A percentile compares a stretch with the other conserved stretches of the same genome.
These are phyloP conservation scores for Barypeithes pellucidus DNA, from an alignment of 2,888 invertebrate genomes.

Conservation along the genomic window DNA sequence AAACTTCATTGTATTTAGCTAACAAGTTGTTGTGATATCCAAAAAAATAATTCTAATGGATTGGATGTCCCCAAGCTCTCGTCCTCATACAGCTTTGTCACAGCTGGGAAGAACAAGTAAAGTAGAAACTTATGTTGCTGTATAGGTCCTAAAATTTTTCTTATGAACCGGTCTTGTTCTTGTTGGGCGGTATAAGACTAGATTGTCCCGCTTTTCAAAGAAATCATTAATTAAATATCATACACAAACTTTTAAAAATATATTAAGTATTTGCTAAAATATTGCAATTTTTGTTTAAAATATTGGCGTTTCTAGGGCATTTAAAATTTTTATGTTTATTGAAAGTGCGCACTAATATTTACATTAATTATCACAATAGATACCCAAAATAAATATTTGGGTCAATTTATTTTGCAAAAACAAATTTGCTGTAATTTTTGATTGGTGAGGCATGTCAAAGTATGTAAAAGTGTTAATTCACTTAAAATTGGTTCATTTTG, in stretches of 20 bases:
- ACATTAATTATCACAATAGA: slow-evolving; percentile 1
- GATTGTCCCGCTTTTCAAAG: not conserved
- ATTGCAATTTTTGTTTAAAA: slow-evolving; percentile 3
- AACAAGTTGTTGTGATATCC: slow-evolving; percentile 13
- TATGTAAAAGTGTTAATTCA: not conserved
- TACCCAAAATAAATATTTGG: not conserved
- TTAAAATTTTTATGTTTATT: not conserved
- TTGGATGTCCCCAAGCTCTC: slow-evolving; percentile 62
- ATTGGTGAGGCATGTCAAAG: not conserved
- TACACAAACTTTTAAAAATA: not conserved
- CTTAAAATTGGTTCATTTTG: too few species aligned
- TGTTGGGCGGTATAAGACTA: not conserved
- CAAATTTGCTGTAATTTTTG: not conserved
- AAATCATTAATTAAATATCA: too few species aligned
- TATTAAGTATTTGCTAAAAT: not conserved
- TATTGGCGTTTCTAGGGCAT: too few species aligned
- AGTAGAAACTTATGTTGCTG: slow-evolving; percentile 18
- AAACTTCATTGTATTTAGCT: slow-evolving; percentile 13
- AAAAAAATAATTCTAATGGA: slow-evolving; percentile 55
- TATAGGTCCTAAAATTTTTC: not conserved
- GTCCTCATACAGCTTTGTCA: slow-evolving; percentile 59
- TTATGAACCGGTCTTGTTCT: not conserved
- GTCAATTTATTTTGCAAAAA: not conserved
- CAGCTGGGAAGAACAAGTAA: slow-evolving; percentile 61
- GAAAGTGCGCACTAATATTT: not conserved